Conservation (phyloP, 2,113 vertebrate genomes). For the Uropsilus gracilis region DNA sequence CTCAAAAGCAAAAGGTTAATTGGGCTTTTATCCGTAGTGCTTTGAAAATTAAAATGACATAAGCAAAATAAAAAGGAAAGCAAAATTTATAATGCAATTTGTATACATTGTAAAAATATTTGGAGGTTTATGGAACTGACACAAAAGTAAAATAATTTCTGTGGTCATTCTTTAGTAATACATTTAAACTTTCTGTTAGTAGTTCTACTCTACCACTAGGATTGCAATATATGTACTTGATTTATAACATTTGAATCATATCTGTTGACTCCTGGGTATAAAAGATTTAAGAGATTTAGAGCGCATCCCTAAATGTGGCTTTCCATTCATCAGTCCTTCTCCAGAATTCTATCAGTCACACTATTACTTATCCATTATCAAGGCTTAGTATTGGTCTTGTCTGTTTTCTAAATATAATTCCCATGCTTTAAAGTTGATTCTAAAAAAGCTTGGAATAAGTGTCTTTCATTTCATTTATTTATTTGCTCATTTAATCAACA, state of each 20-base stretch:
- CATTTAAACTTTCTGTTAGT: constrained; percentile 31
- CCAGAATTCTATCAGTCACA: constrained; percentile 4
- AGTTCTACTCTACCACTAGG: background rate
- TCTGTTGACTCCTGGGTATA: background rate
- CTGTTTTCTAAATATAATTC: background rate
- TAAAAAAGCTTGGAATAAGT: background rate
- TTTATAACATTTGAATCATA: background rate
- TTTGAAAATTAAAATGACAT: constrained; percentile 31
- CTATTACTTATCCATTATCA: background rate
- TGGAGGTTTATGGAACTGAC: background rate
- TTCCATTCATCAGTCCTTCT: background rate
- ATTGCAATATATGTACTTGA: background rate
- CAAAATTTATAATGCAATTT: constrained; percentile 7
- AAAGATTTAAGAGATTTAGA: background rate
- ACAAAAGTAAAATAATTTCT: background rate
- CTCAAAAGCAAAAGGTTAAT: background rate
- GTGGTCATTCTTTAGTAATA: background rate
- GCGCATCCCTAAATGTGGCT: background rate
- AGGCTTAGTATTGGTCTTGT: background rate
- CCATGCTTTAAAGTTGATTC: background rate
- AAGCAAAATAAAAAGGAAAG: background rate
- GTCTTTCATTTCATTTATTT: background rate
- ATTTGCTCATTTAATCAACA: constrained; percentile 5
- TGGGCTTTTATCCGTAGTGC: background rate
- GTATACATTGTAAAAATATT: constrained; percentile 12